Evolutionary conservation across 2,113 vertebrate species (phyloP), one percentile per base, ranked within the genome.

Genomic region (Meriones unguiculatus): DNA sequence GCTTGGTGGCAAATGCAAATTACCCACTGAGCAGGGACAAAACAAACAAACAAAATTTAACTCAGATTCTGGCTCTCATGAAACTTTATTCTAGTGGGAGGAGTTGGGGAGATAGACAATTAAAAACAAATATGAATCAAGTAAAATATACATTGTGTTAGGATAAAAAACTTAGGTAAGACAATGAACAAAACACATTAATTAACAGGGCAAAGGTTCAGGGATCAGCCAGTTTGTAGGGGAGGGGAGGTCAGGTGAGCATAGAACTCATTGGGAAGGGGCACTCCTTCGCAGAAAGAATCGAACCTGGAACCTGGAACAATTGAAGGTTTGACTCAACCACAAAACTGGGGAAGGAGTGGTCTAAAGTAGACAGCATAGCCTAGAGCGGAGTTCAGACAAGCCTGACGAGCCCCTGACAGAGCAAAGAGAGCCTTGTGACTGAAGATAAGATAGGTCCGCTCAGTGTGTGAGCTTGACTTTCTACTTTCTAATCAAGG

Each of bases 21-120:
- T 65, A 32, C 11, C 41, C 9, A 67, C 41, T 20, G 62, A 86
- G 15, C 18, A 15, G 81, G n/a, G 69, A 93, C 22, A 86, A 50
- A 52, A 78, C 28, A 78, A 78, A 41, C 35, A 18, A 80, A 75
- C 38, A 80, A 80, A 41, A 54, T 54, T 72, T 17, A 59, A 67
- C 20, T n/a, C 59, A 96, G 38, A 76, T 85, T 64, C 35, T 41
- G 70, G 28, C 7, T 13, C 2, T 69, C 24, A 5, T 15, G 62
- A 54, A 78, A 80, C 18, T 95, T 89, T 93, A 72, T 91, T 89
- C 64, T 85, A 87, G 38, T 89, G 57, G 90, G 28, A 95, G 28
- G 65, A 59, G 20, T 5, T 76, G 52, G 35, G 35, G 20, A 91
- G 25, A 81, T 7, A 13, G 35, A 92, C 32, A 75, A 89, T 59